Evolutionary conservation across 2,888 invertebrate genomes (phyloP), one percentile per base, ranked within the genome.

Genomic region (Polydrusus pterygomalis): DNA sequence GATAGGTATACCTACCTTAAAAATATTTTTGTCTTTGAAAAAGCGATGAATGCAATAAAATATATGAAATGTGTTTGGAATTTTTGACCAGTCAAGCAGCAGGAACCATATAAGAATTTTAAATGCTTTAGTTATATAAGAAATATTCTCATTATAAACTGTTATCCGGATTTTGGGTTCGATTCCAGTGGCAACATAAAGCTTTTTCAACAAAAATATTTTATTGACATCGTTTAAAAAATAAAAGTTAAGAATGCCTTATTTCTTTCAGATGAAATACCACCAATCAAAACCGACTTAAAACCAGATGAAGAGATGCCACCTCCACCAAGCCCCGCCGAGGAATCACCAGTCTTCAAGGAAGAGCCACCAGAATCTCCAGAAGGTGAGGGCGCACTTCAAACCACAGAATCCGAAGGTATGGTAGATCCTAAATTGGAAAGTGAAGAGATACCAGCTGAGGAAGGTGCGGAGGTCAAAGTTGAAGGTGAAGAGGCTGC

Each of bases 311-410:
- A 81, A 69, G 80, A 81, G 71, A 60, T 79, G 9, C 81, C 81
- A 40, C 81, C 81, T 9, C 81, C 81, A 9, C 81, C 81, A 0
- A 79, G 76, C 34, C 81, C 81, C 6, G 80, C 78, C 17, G 80
- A 81, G 63, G 79, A 79, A 56, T 77, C 77, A 8, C 70, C 74
- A 40, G 38, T 64, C 11, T 54, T 20, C 15, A 69, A 30, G 25
- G 71, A 67, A 7, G 68, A 65, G 58, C 49, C 6, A n/a, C 8
- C 18, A 11, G 25, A 20, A 63, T 17, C 17, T 17, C 17, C 47
- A 25, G 63, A 63, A 25, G 45, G 1, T 15, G 63, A 45, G 38
- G n/a, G 1, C 2, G 25, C 7, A 2, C 13, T 45, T 34, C 17
- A 13, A n/a, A 38, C 2, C 58, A 8, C 17, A 17, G 58, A 60